Percentiles rank a stretch among this genome's conserved stretches.
phyloP scores from a whole-genome alignment of 2,797 vertebrate species.

The Anguilla marmorata region DNA sequence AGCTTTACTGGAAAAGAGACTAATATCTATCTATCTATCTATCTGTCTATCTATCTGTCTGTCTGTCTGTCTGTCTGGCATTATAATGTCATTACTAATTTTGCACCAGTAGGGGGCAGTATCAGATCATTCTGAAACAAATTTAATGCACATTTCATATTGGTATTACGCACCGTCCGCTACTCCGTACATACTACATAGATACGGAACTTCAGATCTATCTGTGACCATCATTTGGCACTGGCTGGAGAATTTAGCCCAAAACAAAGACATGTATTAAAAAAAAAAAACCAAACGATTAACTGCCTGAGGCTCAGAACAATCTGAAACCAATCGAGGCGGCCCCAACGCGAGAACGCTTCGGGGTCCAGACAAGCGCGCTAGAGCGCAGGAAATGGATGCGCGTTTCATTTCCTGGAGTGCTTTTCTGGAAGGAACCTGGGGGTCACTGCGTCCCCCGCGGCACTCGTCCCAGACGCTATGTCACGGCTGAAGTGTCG shows the following conservation, averaged over 20 bases:
- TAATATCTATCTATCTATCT: background rate
- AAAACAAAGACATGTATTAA: background rate
- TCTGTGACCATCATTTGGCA: background rate
- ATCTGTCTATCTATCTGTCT: background rate
- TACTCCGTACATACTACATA: background rate
- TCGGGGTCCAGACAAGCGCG: background rate
- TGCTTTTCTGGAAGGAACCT: background rate
- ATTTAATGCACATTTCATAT: background rate
- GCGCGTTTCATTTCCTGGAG: background rate
- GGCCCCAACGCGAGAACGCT: background rate
- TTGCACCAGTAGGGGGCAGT: conserved; percentile 27
- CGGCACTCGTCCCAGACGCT: conserved; percentile 12
- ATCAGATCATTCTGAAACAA: conserved; percentile 2
- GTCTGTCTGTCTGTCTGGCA: background rate
- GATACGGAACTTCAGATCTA: background rate
- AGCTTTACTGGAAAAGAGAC: no score
- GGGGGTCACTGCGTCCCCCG: background rate
- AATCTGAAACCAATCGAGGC: background rate
- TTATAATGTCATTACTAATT: background rate
- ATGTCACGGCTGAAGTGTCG: conserved; percentile 5
- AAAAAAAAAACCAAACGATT: background rate
- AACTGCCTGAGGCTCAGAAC: background rate
- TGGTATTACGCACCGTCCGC: background rate
- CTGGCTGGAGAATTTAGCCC: background rate
- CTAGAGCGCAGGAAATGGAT: background rate